A percentile compares a stretch with the other conserved stretches of the same genome.
These are phyloP conservation scores for Sorex araneus DNA, from an alignment of 2,113 vertebrate species.

Conservation along the genomic window DNA sequence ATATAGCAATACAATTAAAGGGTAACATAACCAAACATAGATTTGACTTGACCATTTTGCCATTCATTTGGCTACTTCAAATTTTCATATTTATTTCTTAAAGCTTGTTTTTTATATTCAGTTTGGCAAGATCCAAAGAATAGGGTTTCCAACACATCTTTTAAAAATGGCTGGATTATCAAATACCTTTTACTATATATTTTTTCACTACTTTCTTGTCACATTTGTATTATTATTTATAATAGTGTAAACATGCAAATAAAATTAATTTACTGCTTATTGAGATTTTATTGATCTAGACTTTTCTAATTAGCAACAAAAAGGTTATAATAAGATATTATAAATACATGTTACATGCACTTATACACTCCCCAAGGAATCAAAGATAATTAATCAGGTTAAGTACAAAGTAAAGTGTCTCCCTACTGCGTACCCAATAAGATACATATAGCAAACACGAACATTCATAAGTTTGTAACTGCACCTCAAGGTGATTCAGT, in stretches of 20 bases:
- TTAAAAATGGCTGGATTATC: background rate
- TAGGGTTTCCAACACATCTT: conserved; percentile 1
- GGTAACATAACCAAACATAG: background rate
- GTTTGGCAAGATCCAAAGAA: conserved; percentile 22
- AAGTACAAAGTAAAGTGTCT: no score
- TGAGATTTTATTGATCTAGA: conserved; percentile 23
- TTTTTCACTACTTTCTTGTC: background rate
- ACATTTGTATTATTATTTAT: conserved; percentile 32
- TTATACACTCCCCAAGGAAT: background rate
- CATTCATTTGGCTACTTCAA: conserved; percentile 24
- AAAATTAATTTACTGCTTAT: background rate
- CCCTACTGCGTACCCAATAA: no score
- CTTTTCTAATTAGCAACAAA: conserved; percentile 50
- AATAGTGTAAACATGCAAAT: background rate
- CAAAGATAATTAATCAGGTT: background rate
- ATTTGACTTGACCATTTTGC: background rate
- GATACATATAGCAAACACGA: no score
- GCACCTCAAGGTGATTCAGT: no score
- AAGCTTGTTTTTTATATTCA: background rate
- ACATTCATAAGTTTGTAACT: no score
- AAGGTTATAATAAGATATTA: conserved; percentile 49
- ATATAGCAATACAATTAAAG: background rate
- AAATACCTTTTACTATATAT: conserved; percentile 22
- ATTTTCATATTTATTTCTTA: conserved; percentile 10
- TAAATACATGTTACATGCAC: no score